Evolutionary conservation across 2,888 invertebrate genomes (phyloP), one percentile per base, ranked within the genome.

Genomic region (Macaria notata): DNA sequence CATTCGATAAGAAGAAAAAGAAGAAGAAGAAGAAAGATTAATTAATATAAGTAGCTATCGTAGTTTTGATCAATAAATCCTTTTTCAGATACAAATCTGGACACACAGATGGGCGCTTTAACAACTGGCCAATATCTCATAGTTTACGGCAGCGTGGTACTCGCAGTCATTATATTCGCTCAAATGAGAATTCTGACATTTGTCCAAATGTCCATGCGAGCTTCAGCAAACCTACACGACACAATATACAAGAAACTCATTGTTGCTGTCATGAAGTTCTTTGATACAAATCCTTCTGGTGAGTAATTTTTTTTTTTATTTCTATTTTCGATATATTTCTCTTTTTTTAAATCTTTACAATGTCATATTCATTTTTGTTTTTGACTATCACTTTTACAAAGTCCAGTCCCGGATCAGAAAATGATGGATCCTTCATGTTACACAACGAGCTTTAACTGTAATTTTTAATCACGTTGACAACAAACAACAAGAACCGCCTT

Each of bases 221-320:
- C 95, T 0, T 94, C 95, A 2, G 88, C 90, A 63, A 93, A 93
- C 64, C 88, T 97, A 31, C 97, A 97, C 77, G 92, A 95, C 68
- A 80, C 83, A 1, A 96, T 98, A 92, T 97, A 98, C 74, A 78
- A 88, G 19, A 93, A 94, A 64, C 86, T 97, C 42, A 91, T 96
- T 1, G 83, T 93, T 59, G 93, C 95, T 0, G 92, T 94, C 0
- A 94, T 96, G 90, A 82, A 92, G 59, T 97, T 97, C 81, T 97
- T 97, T 73, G 95, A 96, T 72, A 93, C 92, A 0, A 96, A 96
- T 81, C 94, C 96, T 4, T 94, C 96, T 48, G 96, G 96, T 94
- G 81, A 91, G 88, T 68, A n/a, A 8, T 36, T 4, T 36, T 4
- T 36, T 36, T 6, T 7, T 33, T 33, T 33, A 33, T 4, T 33